Percentiles rank a stretch among this genome's conserved stretches.
These are phyloP conservation scores for Delichon dasypus DNA, from an alignment of 2,797 vertebrate species.

Conservation along the genomic window DNA sequence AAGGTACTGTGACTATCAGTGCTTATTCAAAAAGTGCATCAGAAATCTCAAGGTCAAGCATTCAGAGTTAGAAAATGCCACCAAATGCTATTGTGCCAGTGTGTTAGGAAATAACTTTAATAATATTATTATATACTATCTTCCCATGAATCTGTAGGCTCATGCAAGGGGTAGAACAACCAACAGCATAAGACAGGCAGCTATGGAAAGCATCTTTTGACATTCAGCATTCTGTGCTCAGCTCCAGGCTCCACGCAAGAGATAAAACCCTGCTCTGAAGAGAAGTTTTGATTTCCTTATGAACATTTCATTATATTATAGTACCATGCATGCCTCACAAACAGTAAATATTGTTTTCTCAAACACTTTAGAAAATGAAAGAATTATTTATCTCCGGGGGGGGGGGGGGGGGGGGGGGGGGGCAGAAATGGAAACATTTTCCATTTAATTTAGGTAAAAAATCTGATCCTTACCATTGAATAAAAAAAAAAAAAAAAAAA, in stretches of 20 bases:
- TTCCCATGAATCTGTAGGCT: background rate
- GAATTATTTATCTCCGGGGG: background rate
- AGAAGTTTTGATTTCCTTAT: background rate
- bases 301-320: background rate
- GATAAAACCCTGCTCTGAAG: background rate
- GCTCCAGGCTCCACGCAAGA: background rate
- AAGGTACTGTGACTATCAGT: background rate
- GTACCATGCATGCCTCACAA: background rate
- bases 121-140: background rate
- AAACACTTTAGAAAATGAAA: background rate
- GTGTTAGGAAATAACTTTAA: background rate
- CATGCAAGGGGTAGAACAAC: background rate
- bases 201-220: background rate
- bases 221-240: background rate
- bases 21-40: background rate
- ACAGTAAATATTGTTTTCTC: background rate
- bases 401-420: accelerated
- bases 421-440: background rate
- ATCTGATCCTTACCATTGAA: background rate
- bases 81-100: background rate
- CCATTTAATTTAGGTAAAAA: background rate
- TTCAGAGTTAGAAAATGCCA: background rate
- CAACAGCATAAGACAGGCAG: background rate
- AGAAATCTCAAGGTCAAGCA: background rate
- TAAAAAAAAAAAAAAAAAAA: background rate